Conservation (phyloP, 2,113 vertebrate genomes). For the Uropsilus gracilis region DNA sequence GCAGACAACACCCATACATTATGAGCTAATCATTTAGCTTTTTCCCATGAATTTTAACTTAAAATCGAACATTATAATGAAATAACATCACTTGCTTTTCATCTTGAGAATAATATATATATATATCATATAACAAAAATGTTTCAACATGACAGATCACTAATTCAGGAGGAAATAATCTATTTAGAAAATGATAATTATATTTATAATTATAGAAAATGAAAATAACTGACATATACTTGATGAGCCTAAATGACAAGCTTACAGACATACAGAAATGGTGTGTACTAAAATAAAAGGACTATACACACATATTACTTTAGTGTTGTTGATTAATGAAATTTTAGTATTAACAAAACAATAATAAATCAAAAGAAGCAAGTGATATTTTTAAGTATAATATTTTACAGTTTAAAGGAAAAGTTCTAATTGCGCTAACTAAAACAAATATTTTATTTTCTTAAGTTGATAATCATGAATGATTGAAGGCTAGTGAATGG, state of each 20-base stretch:
- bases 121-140: background rate
- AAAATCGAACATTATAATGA: background rate
- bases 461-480: background rate
- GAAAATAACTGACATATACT: background rate
- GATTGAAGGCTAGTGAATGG: slow-evolving; percentile 8
- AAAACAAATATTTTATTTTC: slow-evolving; percentile 39
- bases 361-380: background rate
- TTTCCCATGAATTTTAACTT: background rate
- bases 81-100: background rate
- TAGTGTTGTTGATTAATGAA: slow-evolving; percentile 31
- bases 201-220: slow-evolving; percentile 2
- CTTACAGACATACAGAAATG: background rate
- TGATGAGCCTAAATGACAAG: background rate
- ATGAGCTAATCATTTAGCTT: background rate
- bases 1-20: background rate
- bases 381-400: background rate
- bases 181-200: background rate
- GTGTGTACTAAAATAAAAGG: fast-evolving
- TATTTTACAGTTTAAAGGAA: background rate
- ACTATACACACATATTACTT: no score
- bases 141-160: background rate
- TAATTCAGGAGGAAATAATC: background rate
- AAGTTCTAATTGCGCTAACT: background rate
- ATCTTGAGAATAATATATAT: background rate
- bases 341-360: background rate